Evolutionary conservation across 2,888 invertebrate genomes (phyloP).

Genomic region (Cryptus viduatorius): DNA sequence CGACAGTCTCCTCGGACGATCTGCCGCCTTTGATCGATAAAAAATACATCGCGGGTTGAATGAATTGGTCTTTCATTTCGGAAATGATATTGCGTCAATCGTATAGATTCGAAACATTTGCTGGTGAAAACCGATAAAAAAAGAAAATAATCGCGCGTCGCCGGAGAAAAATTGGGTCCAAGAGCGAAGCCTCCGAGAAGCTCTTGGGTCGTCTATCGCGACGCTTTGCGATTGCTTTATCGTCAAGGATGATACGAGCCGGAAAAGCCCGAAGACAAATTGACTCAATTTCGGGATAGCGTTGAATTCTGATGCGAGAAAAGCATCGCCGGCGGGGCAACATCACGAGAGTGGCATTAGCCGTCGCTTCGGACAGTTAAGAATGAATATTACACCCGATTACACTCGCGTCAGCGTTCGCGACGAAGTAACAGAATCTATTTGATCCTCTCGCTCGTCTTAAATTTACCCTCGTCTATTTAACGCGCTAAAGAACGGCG

Average conservation of each 20-base stretch:
- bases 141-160: neutral
- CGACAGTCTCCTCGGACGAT: too few relatives aligned
- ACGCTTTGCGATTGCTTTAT: neutral
- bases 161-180: too few relatives aligned
- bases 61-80: neutral
- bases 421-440: slow-evolving; percentile 51
- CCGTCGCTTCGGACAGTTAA: slow-evolving; percentile 17
- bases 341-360: neutral
- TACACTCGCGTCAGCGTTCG: slow-evolving; percentile 59
- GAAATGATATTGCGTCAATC: neutral
- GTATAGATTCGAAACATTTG: neutral
- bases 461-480: neutral
- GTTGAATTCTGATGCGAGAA: slow-evolving; percentile 16
- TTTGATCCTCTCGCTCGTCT: slow-evolving; percentile 40
- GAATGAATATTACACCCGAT: slow-evolving; percentile 43
- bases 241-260: neutral
- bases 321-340: neutral
- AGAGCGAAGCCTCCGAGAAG: neutral
- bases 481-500: neutral
- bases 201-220: neutral
- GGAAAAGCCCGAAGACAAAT: slow-evolving; percentile 52
- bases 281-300: slow-evolving; percentile 50
- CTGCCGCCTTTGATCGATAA: too few relatives aligned
- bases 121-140: neutral
- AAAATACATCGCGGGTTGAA: neutral